Evolutionary conservation across 2,113 vertebrate species (phyloP).

Genomic region (Neomonachus schauinslandi): DNA sequence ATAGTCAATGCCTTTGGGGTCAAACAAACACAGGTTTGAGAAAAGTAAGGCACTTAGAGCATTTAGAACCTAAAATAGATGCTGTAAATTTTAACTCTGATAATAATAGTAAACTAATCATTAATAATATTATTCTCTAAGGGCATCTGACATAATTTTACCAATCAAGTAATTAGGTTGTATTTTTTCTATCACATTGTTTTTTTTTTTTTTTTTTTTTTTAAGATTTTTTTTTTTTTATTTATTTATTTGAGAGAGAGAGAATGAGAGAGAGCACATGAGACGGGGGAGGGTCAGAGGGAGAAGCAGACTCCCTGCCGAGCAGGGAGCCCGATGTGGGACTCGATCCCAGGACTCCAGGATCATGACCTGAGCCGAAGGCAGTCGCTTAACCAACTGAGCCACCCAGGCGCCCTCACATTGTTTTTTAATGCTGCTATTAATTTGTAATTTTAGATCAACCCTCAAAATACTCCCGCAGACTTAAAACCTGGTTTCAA

Average conservation of each 20-base stretch:
- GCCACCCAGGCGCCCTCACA: no score
- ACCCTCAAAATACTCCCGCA: constrained; percentile 27
- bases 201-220: no score
- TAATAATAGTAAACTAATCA: not conserved
- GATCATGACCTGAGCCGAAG: no score
- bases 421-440: not conserved
- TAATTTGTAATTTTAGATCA: constrained; percentile 48
- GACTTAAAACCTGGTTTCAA: constrained; percentile 29
- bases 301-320: no score
- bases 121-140: not conserved
- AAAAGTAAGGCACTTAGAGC: constrained; percentile 16
- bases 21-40: not conserved
- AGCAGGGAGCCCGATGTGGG: no score
- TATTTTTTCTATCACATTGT: not conserved
- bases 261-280: no score
- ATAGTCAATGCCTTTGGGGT: not conserved
- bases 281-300: no score
- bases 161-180: not conserved
- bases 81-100: not conserved
- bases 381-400: no score
- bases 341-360: no score
- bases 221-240: no score
- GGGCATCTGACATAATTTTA: not conserved
- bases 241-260: no score
- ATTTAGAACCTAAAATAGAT: not conserved